Percentiles rank a stretch among this genome's conserved stretches.
Conservation (phyloP, 2,888 invertebrate species). For the Xestia ashworthii region DNA sequence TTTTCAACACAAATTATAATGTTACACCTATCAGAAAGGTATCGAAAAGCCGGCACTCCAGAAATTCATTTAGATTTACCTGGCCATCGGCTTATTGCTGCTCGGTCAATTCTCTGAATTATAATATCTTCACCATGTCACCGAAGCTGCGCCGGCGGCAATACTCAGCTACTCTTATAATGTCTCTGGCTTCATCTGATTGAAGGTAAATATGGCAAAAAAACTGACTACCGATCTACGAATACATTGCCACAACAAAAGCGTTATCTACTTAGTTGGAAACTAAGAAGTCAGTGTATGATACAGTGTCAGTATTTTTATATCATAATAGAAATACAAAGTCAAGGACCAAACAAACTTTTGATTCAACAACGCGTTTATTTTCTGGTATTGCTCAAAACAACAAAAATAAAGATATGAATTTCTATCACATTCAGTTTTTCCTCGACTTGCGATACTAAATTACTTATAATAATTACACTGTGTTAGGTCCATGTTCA, state of each 20-base stretch:
- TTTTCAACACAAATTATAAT: constrained; percentile 2
- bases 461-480: background rate
- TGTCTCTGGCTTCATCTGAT: constrained; percentile 9
- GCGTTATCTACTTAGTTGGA: background rate
- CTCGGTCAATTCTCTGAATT: constrained; percentile 51
- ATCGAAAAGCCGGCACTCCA: constrained; percentile 35
- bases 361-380: too few species aligned
- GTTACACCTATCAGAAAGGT: background rate
- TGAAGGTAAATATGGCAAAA: constrained; percentile 10
- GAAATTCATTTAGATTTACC: constrained; percentile 56
- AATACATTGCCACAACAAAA: constrained; percentile 6
- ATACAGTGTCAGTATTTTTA: too few species aligned
- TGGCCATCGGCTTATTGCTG: constrained; percentile 57
- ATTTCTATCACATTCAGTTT: background rate
- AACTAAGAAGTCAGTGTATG: background rate
- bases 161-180: constrained; percentile 8
- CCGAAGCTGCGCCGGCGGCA: constrained; percentile 37
- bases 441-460: background rate
- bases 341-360: background rate
- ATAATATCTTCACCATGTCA: constrained; percentile 47
- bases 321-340: background rate
- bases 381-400: background rate
- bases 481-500: background rate
- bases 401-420: background rate
- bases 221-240: background rate